Conservation (phyloP, 2,797 vertebrate genomes). For the Coluber constrictor region DNA sequence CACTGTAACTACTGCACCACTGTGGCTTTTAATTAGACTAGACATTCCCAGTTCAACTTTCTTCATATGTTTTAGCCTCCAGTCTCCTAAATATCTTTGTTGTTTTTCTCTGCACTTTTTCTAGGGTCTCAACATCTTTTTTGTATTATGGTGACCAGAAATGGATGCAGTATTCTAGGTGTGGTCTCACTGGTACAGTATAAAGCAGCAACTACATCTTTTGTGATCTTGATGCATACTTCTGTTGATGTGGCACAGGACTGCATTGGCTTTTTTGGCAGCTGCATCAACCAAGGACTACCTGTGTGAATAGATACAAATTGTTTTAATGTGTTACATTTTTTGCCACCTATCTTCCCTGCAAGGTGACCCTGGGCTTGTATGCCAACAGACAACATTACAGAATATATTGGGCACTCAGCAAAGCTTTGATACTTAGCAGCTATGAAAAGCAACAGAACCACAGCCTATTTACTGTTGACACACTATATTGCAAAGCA, state of each 20-base stretch:
- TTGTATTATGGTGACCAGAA: neutral
- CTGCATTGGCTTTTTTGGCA: neutral
- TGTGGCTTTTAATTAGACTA: neutral
- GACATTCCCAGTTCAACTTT: neutral
- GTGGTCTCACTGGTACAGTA: neutral
- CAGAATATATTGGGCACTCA: neutral
- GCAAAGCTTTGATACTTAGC: neutral
- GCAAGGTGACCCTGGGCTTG: neutral
- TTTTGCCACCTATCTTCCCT: neutral
- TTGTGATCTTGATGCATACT: neutral
- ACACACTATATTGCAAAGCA: neutral
- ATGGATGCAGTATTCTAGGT: neutral
- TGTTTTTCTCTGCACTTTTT: neutral
- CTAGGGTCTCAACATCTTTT: neutral
- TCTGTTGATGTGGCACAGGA: neutral
- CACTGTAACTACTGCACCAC: too few relatives aligned
- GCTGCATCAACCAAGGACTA: neutral
- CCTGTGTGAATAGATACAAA: neutral
- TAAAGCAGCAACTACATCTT: neutral
- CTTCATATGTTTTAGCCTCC: neutral
- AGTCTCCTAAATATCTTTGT: neutral
- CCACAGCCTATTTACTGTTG: neutral
- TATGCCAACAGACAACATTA: neutral
- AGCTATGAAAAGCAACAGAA: neutral
- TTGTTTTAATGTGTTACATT: neutral